These are phyloP conservation scores for Hofmannophila pseudospretella DNA, from an alignment of 2,888 invertebrate genomes.

Conservation along the genomic window DNA sequence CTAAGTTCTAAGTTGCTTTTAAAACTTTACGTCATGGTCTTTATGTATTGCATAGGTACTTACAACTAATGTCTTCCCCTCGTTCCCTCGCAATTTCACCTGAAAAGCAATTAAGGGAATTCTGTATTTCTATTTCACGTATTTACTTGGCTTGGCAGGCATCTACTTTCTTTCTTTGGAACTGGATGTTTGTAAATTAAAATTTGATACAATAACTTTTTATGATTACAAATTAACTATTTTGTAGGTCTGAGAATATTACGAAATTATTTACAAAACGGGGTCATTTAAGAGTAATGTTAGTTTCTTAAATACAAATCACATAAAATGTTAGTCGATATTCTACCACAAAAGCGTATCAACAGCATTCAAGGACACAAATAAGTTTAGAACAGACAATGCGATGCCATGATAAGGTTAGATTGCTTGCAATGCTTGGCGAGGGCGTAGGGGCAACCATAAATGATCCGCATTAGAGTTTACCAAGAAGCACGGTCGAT, in stretches of 20 bases:
- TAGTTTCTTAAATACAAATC: slow-evolving; percentile 4
- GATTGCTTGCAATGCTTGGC: slow-evolving; percentile 33
- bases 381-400: slow-evolving; percentile 43
- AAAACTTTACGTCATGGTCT: too few relatives aligned
- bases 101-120: slow-evolving; percentile 57
- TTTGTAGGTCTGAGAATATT: not conserved
- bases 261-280: not conserved
- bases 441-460: slow-evolving; percentile 66
- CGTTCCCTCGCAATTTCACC: slow-evolving; percentile 86
- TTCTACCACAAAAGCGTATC: slow-evolving; percentile 63
- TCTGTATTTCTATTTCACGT: not conserved
- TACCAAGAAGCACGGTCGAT: slow-evolving; percentile 75
- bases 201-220: not conserved
- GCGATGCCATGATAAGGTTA: slow-evolving; percentile 54
- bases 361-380: slow-evolving; percentile 48
- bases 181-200: too few relatives aligned
- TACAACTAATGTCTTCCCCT: slow-evolving; percentile 86
- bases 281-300: not conserved
- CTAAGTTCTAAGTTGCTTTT: too few relatives aligned
- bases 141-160: too few relatives aligned
- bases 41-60: too few relatives aligned
- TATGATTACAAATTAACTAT: not conserved
- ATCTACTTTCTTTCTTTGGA: too few relatives aligned
- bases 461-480: slow-evolving; percentile 76
- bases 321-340: slow-evolving; percentile 22